A percentile compares a stretch with the other conserved stretches of the same genome.
phyloP scores from a whole-genome alignment of 1,140 invertebrate genomes.

The Platyscapa corneri region DNA sequence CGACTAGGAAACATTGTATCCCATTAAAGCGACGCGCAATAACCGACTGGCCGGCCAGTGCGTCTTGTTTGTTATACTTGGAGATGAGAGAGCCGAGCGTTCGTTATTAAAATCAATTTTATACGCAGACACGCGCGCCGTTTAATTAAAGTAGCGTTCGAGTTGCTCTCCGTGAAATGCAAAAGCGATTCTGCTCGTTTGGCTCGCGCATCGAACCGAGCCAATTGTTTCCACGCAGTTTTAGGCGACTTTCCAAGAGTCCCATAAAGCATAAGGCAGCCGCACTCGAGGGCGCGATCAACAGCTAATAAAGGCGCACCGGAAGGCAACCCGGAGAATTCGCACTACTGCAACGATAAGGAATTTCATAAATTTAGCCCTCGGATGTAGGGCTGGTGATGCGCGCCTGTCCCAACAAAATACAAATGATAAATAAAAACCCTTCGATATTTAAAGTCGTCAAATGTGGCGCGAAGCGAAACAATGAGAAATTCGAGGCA shows the following conservation, averaged over 20 bases:
- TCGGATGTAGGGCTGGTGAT: neutral
- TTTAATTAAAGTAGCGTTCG: too few species aligned
- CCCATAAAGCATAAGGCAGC: too few species aligned
- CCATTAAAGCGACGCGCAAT: neutral
- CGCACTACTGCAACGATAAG: neutral
- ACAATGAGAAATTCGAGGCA: slow-evolving; percentile 33
- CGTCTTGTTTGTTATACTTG: neutral
- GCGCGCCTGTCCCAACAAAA: neutral
- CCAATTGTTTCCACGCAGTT: too few species aligned
- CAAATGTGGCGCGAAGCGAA: slow-evolving; percentile 23
- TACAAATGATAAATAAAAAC: neutral
- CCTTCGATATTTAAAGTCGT: slow-evolving; percentile 2
- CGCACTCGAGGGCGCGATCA: too few species aligned
- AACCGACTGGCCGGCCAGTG: neutral
- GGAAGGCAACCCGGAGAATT: too few species aligned
- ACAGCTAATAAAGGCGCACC: too few species aligned
- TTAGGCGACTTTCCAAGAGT: too few species aligned
- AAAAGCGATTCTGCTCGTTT: too few species aligned
- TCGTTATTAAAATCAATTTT: neutral
- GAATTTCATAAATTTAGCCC: neutral
- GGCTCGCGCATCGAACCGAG: too few species aligned
- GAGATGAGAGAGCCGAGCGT: neutral
- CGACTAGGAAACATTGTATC: neutral
- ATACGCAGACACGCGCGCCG: too few species aligned
- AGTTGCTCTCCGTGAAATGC: too few species aligned